Evolutionary conservation across 2,113 vertebrate species (phyloP).

Genomic region (Centrocercus urophasianus): DNA sequence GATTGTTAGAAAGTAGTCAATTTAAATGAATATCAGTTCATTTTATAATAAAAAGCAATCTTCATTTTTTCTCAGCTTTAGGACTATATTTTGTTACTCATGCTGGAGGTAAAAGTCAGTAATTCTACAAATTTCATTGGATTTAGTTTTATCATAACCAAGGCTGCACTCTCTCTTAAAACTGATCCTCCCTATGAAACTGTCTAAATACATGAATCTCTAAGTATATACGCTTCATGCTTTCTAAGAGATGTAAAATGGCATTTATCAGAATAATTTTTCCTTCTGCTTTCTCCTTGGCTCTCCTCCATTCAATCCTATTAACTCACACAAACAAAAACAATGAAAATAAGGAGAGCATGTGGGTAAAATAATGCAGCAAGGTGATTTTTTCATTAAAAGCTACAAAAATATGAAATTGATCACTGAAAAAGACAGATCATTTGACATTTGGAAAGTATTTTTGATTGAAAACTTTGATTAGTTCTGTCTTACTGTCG

Average conservation of each 20-base stretch:
- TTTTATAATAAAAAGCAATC: neutral
- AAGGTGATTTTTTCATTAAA: neutral
- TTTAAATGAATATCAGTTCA: neutral
- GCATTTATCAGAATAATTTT: neutral
- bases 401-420: neutral
- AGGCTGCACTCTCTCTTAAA: neutral
- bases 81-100: neutral
- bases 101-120: neutral
- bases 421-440: neutral
- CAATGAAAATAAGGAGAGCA: neutral
- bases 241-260: neutral
- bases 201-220: neutral
- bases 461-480: neutral
- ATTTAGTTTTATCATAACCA: neutral
- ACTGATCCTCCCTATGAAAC: neutral
- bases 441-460: neutral
- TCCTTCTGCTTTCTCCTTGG: neutral
- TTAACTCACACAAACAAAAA: neutral
- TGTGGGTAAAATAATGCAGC: neutral
- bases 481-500: neutral
- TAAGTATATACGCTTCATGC: neutral
- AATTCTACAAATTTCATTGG: neutral
- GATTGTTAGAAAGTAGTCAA: neutral
- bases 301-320: neutral
- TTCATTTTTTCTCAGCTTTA: neutral